A percentile compares a stretch with the other conserved stretches of the same genome.
Evolutionary conservation across 1,140 invertebrate species (phyloP).

Genomic region (Aphelenchoides avenae): DNA sequence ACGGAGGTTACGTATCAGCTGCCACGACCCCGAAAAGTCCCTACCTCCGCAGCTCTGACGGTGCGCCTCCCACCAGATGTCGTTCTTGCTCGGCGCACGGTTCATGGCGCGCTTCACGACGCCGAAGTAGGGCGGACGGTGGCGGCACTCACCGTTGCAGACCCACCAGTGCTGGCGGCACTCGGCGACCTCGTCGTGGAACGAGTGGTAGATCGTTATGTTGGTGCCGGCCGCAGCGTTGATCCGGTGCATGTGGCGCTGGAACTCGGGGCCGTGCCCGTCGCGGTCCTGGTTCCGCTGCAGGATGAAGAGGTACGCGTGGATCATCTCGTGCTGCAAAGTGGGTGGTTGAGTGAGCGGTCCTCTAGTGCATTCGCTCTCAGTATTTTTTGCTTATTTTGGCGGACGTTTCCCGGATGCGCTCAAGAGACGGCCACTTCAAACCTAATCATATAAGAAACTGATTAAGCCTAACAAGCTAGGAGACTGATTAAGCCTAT

Average conservation of each 20-base stretch:
- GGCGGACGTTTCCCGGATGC: too few relatives aligned
- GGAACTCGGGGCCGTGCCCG: slow-evolving; percentile 86
- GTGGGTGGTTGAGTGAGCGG: too few relatives aligned
- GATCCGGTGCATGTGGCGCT: slow-evolving; percentile 85
- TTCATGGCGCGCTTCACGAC: slow-evolving; percentile 66
- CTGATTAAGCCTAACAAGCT: too few relatives aligned
- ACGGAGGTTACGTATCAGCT: too few relatives aligned
- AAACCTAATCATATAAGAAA: too few relatives aligned
- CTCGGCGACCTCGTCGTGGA: slow-evolving; percentile 78
- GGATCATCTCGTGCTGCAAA: slow-evolving; percentile 95
- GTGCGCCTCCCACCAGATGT: slow-evolving; percentile 84
- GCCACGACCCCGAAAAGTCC: too few relatives aligned
- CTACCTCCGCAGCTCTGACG: slow-evolving; percentile 74
- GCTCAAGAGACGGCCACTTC: too few relatives aligned
- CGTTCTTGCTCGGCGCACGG: slow-evolving; percentile 76
- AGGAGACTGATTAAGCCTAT: too few relatives aligned
- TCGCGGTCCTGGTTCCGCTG: slow-evolving; percentile 56
- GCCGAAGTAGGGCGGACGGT: slow-evolving; percentile 76
- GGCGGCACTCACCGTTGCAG: slow-evolving; percentile 63
- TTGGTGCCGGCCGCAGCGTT: slow-evolving; percentile 80
- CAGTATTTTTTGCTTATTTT: too few relatives aligned
- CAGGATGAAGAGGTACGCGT: slow-evolving; percentile 88
- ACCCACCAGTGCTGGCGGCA: slow-evolving; percentile 73
- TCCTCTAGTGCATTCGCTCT: too few relatives aligned
- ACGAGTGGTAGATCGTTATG: slow-evolving; percentile 81